Evolutionary conservation across 2,888 invertebrate genomes (phyloP), one percentile per base, ranked within the genome.

Genomic region (Oscheius sp.): DNA sequence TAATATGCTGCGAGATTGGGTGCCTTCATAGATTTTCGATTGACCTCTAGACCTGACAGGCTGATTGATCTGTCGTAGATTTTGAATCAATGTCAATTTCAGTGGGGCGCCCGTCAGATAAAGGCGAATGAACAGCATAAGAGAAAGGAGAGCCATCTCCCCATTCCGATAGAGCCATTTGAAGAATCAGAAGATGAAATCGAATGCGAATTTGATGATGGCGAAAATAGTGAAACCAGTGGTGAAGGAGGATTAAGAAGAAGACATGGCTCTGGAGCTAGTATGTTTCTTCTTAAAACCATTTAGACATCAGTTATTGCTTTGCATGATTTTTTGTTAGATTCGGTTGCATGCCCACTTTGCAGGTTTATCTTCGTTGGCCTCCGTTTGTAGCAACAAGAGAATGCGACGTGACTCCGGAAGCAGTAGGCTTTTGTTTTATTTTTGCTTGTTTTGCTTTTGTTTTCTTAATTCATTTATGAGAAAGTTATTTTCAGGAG

Each of bases 21-120:
- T n/a, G n/a, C 25, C 12, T 23, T 42, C 12, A 42, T 42, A n/a
- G 3, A 3, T 42, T 42, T 42, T 42, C 17, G 42, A n/a, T 42
- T 58, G 55, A 33, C 55, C 37, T 37, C 34, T 55, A 55, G 34
- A 29, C 20, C 55, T 27, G 42, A 4, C 17, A 12, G 12, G 17
- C 4, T n/a, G 17, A 42, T 12, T 12, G 42, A 42, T 25, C 52
- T 27, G 3, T 20, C 52, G n/a, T 29, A 52, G 25, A 52, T 12
- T 29, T 12, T 25, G 20, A 48, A 27, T 20, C n/a, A 4, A 4
- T 20, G 23, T 17, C 34, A 48, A 27, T 74, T 81, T 68, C 69
- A 84, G 84, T 84, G 84, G 84, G 83, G 82, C n/a, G 83, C 84
- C 15, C 74, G 82, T 5, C 81, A 84, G 68, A 82, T 84, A 71